Evolutionary conservation across 1,140 invertebrate genomes (phyloP).

Genomic region (Bombus fervidus): DNA sequence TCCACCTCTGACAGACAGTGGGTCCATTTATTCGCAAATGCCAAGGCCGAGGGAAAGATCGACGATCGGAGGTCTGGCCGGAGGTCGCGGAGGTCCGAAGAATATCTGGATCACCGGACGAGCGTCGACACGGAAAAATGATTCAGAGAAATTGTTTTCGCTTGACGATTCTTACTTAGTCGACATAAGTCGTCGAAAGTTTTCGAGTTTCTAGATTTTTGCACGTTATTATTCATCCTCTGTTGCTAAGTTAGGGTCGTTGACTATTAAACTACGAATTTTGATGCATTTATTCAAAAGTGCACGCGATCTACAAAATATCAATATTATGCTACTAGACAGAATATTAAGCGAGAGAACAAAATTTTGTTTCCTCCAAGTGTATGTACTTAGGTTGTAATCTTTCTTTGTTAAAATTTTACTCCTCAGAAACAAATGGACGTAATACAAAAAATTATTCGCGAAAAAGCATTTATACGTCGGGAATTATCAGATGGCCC

Average conservation of each 20-base stretch:
- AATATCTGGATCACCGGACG: background rate
- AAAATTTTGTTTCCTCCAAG: too few species aligned
- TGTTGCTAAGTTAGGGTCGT: too few species aligned
- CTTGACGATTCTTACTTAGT: background rate
- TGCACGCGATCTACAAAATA: too few species aligned
- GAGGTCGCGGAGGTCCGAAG: conserved; percentile 37
- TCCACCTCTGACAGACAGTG: conserved; percentile 77
- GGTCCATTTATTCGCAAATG: conserved; percentile 81
- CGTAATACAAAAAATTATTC: background rate
- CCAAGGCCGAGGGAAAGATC: conserved; percentile 72
- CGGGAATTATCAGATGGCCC: background rate
- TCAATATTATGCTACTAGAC: too few species aligned
- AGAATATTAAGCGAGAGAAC: too few species aligned
- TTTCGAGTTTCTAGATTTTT: too few species aligned
- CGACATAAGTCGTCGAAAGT: too few species aligned
- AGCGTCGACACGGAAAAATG: background rate
- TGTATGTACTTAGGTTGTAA: too few species aligned
- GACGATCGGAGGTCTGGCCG: conserved; percentile 31
- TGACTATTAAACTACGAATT: too few species aligned
- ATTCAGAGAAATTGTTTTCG: conserved; percentile 2
- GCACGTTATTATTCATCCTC: too few species aligned
- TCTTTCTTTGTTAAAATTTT: background rate
- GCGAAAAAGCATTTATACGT: background rate
- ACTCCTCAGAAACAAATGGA: background rate
- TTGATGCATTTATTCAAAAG: too few species aligned